phyloP scores from a whole-genome alignment of 2,113 vertebrate genomes.

The Catharus minimus region DNA sequence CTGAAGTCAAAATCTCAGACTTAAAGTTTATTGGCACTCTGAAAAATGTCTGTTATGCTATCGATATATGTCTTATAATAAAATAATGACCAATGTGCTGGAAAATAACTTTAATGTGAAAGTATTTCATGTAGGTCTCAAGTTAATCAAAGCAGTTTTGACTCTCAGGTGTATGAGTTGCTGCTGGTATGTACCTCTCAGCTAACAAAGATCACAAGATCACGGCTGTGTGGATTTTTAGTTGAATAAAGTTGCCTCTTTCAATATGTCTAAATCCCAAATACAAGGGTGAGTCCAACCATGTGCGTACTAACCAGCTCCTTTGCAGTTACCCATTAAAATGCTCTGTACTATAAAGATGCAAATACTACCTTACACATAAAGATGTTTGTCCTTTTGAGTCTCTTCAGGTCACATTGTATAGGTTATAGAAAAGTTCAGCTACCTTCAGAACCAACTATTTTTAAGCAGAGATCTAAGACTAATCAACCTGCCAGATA shows the following conservation, averaged over 20 bases:
- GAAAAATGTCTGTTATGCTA: not conserved
- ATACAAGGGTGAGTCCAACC: not conserved
- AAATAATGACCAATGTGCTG: not conserved
- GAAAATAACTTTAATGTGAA: not conserved
- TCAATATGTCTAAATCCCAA: not conserved
- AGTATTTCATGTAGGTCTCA: not conserved
- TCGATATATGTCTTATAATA: not conserved
- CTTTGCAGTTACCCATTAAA: not conserved
- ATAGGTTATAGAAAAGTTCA: not conserved
- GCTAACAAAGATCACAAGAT: not conserved
- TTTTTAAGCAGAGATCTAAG: not conserved
- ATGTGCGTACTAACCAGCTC: not conserved
- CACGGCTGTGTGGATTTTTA: not conserved
- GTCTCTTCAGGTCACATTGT: not conserved
- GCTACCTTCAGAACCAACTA: not conserved
- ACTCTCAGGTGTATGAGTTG: not conserved
- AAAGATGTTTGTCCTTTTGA: not conserved
- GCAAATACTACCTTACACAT: not conserved
- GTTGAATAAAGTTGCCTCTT: not conserved
- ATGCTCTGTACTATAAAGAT: not conserved
- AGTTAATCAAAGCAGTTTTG: not conserved
- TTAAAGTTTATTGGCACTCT: not conserved
- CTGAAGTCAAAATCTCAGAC: constrained; percentile 11
- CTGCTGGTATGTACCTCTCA: not conserved
- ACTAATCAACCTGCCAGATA: not conserved